Evolutionary conservation across 2,797 vertebrate species (phyloP).

Genomic region (Vultur gryphus): DNA sequence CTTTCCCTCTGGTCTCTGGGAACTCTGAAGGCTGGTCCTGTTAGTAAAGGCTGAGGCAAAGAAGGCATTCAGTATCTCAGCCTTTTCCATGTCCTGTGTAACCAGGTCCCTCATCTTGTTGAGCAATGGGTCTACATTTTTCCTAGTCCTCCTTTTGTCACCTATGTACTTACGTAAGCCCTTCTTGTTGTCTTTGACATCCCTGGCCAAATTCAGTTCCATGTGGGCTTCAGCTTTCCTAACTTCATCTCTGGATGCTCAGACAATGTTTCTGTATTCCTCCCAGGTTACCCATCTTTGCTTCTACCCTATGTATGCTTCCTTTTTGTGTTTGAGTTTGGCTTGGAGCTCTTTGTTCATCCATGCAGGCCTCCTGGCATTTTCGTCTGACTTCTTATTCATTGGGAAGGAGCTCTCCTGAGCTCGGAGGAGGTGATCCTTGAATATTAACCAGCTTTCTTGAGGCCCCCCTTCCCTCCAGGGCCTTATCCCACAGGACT

Average conservation of each 20-base stretch:
- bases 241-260: neutral
- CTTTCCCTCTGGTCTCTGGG: neutral
- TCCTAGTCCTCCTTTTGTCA: neutral
- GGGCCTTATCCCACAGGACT: neutral
- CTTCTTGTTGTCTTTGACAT: neutral
- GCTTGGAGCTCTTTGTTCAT: neutral
- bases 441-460: neutral
- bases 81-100: neutral
- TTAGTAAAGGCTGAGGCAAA: neutral
- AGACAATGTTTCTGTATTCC: neutral
- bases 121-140: neutral
- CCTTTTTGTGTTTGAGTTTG: neutral
- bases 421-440: neutral
- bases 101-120: neutral
- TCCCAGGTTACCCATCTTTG: neutral
- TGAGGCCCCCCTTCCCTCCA: neutral
- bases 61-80: neutral
- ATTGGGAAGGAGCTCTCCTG: neutral
- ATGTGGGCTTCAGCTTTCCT: neutral
- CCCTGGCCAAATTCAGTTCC: neutral
- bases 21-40: neutral
- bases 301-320: neutral
- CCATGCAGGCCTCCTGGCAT: neutral
- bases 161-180: neutral
- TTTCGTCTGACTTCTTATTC: neutral